These are phyloP conservation scores for Petrocephalus sullivani DNA, from an alignment of 2,797 vertebrate species.

Conservation along the genomic window DNA sequence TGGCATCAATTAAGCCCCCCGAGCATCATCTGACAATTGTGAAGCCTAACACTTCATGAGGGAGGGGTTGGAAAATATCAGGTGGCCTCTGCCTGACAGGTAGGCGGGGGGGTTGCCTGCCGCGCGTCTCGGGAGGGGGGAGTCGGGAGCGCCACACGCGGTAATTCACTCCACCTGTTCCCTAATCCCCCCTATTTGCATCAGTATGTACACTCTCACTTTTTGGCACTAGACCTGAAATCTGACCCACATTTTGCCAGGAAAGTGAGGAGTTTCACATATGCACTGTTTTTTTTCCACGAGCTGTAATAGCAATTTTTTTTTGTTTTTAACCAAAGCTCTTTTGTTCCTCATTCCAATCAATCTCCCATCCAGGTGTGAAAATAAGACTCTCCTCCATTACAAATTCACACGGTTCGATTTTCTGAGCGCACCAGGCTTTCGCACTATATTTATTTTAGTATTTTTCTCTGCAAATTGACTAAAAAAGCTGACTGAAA, in stretches of 20 bases:
- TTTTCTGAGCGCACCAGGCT: not conserved
- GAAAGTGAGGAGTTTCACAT: not conserved
- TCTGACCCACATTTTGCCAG: not conserved
- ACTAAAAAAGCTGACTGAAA: not conserved
- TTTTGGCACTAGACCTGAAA: not conserved
- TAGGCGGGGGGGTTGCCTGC: not conserved
- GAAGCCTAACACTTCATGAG: not conserved
- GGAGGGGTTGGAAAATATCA: not conserved
- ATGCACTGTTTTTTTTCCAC: not conserved
- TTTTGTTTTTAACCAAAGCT: not conserved
- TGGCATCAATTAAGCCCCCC: not conserved
- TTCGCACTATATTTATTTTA: not conserved
- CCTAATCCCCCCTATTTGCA: not conserved
- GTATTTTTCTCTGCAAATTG: not conserved
- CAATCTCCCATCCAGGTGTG: not conserved
- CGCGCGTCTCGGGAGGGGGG: not conserved
- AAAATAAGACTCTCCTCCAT: not conserved
- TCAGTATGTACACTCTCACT: not conserved
- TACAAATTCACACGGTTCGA: not conserved
- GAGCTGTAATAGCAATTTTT: not conserved
- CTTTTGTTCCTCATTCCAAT: not conserved
- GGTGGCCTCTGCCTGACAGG: not conserved
- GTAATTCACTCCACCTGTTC: not conserved
- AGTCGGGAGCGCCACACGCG: not conserved
- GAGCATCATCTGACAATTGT: not conserved